These are phyloP conservation scores for Leptinotarsa peninsularis DNA, from an alignment of 2,888 invertebrate species.

Conservation along the genomic window DNA sequence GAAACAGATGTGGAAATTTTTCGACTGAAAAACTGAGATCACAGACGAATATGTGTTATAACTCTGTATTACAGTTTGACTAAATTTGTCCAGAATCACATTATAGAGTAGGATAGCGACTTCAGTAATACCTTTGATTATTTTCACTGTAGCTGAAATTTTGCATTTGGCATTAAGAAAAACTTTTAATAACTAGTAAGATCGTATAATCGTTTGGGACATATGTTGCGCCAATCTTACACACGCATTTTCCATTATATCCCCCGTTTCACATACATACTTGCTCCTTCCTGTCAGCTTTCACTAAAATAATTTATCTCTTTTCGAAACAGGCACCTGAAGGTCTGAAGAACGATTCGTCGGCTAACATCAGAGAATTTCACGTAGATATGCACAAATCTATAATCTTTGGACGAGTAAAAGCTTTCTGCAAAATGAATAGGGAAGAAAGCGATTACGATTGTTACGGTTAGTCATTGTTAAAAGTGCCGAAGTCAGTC, in stretches of 20 bases:
- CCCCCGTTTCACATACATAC: slow-evolving; percentile 7
- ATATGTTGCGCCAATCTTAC: too few species aligned
- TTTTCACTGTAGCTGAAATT: too few species aligned
- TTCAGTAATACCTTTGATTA: too few species aligned
- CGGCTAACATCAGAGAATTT: slow-evolving; percentile 30
- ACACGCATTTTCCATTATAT: neutral
- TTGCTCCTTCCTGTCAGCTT: slow-evolving; percentile 31
- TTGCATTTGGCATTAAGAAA: too few species aligned
- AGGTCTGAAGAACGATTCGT: slow-evolving; percentile 31
- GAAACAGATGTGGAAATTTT: too few species aligned
- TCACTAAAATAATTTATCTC: slow-evolving; percentile 34
- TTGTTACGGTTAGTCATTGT: slow-evolving; percentile 21
- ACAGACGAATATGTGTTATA: too few species aligned
- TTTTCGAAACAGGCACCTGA: slow-evolving; percentile 32
- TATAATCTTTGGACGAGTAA: slow-evolving; percentile 29
- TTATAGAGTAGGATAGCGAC: too few species aligned
- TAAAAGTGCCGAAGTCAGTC: slow-evolving; percentile 22
- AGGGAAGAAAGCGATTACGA: slow-evolving; percentile 24
- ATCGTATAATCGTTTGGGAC: too few species aligned
- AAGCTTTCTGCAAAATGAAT: slow-evolving; percentile 31
- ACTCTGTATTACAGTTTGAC: too few species aligned
- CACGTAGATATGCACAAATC: slow-evolving; percentile 25
- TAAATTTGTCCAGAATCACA: too few species aligned
- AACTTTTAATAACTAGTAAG: too few species aligned
- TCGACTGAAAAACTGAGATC: too few species aligned